These are phyloP conservation scores for Hofmannophila pseudospretella DNA, from an alignment of 2,888 invertebrate genomes.

Conservation along the genomic window DNA sequence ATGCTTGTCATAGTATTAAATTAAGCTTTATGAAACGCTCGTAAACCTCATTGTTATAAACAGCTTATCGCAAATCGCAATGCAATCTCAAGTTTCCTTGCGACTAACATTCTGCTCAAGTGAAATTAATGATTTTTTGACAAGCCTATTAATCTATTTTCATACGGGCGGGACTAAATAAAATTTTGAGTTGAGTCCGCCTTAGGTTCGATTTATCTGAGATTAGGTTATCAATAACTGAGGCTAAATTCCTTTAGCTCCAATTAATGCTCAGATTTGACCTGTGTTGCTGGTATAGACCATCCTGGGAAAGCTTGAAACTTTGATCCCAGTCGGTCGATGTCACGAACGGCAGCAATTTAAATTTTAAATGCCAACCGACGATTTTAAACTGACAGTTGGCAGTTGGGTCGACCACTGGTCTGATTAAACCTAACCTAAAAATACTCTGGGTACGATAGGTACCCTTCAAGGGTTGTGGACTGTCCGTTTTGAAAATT, in stretches of 20 bases:
- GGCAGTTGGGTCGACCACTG: conserved; percentile 1
- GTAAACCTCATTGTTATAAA: conserved; percentile 34
- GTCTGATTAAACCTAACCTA: background rate
- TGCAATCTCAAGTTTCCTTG: conserved; percentile 38
- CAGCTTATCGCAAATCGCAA: conserved; percentile 40
- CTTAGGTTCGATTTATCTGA: background rate
- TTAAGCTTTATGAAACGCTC: conserved; percentile 23
- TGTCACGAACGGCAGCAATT: background rate
- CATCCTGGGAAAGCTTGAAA: background rate
- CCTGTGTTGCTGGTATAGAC: background rate
- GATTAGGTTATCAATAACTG: background rate
- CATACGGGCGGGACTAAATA: conserved; percentile 8
- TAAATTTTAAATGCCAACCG: background rate
- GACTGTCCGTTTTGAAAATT: background rate
- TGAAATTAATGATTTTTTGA: conserved; percentile 56
- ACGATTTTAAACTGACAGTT: background rate
- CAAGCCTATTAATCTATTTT: conserved; percentile 25
- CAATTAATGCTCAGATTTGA: no score
- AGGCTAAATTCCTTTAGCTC: no score
- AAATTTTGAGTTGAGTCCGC: no score
- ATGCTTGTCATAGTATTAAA: conserved; percentile 16
- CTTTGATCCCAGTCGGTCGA: background rate
- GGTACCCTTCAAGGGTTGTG: no score
- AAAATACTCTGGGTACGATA: background rate
- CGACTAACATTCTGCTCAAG: conserved; percentile 51